Evolutionary conservation across 2,113 vertebrate species (phyloP).

Genomic region (Oncorhynchus nerka): DNA sequence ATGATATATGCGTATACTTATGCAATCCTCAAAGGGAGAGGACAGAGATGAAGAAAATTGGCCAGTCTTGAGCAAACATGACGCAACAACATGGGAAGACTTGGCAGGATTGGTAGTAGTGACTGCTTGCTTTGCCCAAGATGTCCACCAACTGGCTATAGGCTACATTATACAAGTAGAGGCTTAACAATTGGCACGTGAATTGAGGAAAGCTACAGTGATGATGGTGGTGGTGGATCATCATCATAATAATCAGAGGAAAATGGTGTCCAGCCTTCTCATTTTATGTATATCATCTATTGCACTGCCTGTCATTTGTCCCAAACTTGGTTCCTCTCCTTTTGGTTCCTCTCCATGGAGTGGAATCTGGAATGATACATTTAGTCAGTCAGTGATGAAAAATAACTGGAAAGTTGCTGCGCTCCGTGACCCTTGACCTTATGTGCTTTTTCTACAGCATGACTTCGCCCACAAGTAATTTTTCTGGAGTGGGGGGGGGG

Average conservation of each 20-base stretch:
- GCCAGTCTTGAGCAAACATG: background rate
- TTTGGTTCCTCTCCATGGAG: too few species aligned
- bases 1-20: background rate
- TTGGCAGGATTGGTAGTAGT: background rate
- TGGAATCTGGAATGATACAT: too few species aligned
- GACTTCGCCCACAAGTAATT: background rate
- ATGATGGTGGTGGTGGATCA: background rate
- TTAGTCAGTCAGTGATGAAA: background rate
- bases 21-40: background rate
- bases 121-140: background rate
- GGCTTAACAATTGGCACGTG: background rate
- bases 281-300: background rate
- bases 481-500: background rate
- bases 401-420: background rate
- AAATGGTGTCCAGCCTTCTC: background rate
- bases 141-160: background rate
- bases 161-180: background rate
- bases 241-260: too few species aligned
- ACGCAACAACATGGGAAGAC: background rate
- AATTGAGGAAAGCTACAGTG: background rate
- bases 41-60: background rate
- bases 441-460: constrained; percentile 1
- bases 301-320: background rate
- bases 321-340: background rate
- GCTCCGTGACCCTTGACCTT: background rate